Conservation (phyloP, 2,797 vertebrate species). For the Tympanoctomys barrerae region DNA sequence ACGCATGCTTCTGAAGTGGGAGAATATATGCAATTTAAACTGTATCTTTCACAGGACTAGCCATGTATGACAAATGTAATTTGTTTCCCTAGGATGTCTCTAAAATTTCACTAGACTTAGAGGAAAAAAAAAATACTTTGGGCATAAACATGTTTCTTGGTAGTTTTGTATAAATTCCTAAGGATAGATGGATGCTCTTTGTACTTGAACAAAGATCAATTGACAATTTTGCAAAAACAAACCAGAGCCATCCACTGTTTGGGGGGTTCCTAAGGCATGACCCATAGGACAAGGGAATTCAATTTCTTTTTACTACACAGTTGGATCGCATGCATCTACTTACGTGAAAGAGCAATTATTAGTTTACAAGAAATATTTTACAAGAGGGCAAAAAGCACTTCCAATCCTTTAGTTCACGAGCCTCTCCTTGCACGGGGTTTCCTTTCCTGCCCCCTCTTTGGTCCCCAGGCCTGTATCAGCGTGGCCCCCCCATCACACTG, state of each 20-base stretch:
- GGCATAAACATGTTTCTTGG: background rate
- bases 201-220: background rate
- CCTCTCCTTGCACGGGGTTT: background rate
- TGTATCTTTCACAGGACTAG: background rate
- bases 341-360: background rate
- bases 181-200: background rate
- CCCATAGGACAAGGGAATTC: background rate
- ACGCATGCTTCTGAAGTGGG: background rate
- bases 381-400: background rate
- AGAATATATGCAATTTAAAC: background rate
- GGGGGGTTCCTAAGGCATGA: background rate
- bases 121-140: background rate
- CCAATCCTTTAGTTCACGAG: background rate
- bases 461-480: fast-evolving
- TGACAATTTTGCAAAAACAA: background rate
- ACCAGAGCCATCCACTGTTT: background rate
- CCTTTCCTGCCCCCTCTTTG: background rate
- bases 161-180: background rate
- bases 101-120: conserved; percentile 10
- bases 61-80: background rate
- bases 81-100: background rate
- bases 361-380: background rate
- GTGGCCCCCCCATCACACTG: background rate
- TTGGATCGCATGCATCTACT: background rate
- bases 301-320: background rate